A percentile compares a stretch with the other conserved stretches of the same genome.
phyloP scores from a whole-genome alignment of 2,888 invertebrate genomes.

The Lordiphosa fenestrarum region DNA sequence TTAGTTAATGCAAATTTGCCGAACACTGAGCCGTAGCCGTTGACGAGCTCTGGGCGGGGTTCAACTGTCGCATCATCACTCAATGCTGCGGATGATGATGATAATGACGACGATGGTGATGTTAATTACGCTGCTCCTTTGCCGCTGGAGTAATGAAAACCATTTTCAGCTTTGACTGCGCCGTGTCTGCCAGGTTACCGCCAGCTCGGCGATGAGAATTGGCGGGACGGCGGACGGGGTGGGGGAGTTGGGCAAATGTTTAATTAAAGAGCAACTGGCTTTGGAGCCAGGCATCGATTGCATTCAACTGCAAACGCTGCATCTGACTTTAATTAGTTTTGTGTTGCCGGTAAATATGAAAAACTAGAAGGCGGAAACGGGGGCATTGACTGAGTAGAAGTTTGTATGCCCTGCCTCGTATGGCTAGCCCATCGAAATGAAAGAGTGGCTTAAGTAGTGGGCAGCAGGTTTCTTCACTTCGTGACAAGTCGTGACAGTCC shows the following conservation, averaged over 20 bases:
- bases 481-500: no score
- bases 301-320: constrained; percentile 14
- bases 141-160: constrained; percentile 44
- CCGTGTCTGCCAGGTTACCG: neutral
- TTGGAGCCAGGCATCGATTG: constrained; percentile 2
- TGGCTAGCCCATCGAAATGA: no score
- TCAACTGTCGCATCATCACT: constrained; percentile 7
- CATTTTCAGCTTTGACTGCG: constrained; percentile 47
- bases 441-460: no score
- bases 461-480: no score
- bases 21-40: neutral
- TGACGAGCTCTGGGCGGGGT: neutral
- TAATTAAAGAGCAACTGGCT: constrained; percentile 54
- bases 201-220: neutral
- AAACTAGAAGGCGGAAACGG: no score
- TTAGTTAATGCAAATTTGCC: constrained; percentile 13
- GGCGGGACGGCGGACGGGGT: no score
- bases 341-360: no score
- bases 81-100: constrained; percentile 1
- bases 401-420: no score
- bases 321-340: constrained; percentile 20
- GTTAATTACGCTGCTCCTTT: constrained; percentile 13
- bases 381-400: no score
- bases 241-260: constrained; percentile 44
- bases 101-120: constrained; percentile 10